A percentile compares a stretch with the other conserved stretches of the same genome.
phyloP scores from a whole-genome alignment of 2,888 invertebrate genomes.

The Aphidius colemani region DNA sequence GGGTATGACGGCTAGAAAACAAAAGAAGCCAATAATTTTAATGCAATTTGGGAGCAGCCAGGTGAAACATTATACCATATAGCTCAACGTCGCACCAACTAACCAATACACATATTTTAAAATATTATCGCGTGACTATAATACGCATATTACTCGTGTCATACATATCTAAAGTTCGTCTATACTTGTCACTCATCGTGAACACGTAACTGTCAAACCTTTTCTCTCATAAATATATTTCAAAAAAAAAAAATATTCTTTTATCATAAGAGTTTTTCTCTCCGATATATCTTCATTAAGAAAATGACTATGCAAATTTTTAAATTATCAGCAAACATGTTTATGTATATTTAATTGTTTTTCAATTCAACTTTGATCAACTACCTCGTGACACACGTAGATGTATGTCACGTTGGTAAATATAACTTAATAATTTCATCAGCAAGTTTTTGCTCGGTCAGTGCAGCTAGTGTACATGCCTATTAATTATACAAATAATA shows the following conservation, averaged over 20 bases:
- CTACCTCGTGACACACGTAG: background rate
- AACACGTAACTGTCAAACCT: constrained; percentile 11
- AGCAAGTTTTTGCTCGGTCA: background rate
- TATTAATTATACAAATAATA: constrained; percentile 10
- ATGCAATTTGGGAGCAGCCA: constrained; percentile 58
- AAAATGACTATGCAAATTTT: too few relatives aligned
- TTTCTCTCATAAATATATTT: background rate
- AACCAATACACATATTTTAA: too few relatives aligned
- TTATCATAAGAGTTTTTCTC: background rate
- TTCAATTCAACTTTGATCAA: background rate
- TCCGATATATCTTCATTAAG: too few relatives aligned
- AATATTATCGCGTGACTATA: constrained; percentile 20
- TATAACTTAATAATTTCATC: background rate
- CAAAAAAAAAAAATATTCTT: too few relatives aligned
- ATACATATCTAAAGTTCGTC: background rate
- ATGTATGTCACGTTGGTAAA: too few relatives aligned
- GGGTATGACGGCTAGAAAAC: constrained; percentile 55
- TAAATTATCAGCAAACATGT: background rate
- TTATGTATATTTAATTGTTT: too few relatives aligned
- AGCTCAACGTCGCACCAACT: background rate
- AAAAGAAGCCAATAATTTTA: constrained; percentile 60
- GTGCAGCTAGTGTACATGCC: constrained; percentile 1
- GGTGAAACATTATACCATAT: constrained; percentile 47
- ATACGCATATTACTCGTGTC: constrained; percentile 3
- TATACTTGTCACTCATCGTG: constrained; percentile 6